Conservation (phyloP, 1,140 invertebrate species). For the Elysia chlorotica region DNA sequence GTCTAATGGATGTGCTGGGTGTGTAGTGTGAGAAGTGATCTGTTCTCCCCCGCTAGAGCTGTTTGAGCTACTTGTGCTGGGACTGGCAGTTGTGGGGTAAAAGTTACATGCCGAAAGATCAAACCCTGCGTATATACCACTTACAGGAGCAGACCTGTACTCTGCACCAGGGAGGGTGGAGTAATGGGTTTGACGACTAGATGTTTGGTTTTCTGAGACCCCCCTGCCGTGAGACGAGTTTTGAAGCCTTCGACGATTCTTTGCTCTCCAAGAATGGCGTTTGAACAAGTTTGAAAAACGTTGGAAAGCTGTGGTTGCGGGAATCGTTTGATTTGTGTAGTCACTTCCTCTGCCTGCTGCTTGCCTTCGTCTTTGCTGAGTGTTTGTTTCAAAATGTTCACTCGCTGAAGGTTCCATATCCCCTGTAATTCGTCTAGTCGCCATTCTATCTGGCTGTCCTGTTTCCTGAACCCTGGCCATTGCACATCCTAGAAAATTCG, state of each 20-base stretch:
- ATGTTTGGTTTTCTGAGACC: slow-evolving; percentile 1
- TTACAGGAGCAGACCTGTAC: not conserved
- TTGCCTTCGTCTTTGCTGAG: too few relatives aligned
- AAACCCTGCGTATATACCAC: not conserved
- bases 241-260: not conserved
- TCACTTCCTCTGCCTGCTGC: too few relatives aligned
- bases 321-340: not conserved
- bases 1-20: not conserved
- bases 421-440: too few relatives aligned
- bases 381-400: too few relatives aligned
- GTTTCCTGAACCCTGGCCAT: too few relatives aligned
- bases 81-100: not conserved
- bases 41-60: not conserved
- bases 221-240: too few relatives aligned
- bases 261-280: slow-evolving; percentile 6
- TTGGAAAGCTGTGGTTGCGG: slow-evolving; percentile 15
- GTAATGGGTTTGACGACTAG: not conserved
- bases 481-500: too few relatives aligned
- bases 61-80: not conserved
- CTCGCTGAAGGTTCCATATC: too few relatives aligned
- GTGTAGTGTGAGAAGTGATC: slow-evolving; percentile 5
- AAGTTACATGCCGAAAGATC: not conserved
- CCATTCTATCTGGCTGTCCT: too few relatives aligned
- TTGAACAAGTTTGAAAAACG: slow-evolving; percentile 17
- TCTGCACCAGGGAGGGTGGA: slow-evolving; percentile 13